Percentiles rank a stretch among this genome's conserved stretches.
Evolutionary conservation across 2,888 invertebrate genomes (phyloP).

Genomic region (Micoletzkya japonica): DNA sequence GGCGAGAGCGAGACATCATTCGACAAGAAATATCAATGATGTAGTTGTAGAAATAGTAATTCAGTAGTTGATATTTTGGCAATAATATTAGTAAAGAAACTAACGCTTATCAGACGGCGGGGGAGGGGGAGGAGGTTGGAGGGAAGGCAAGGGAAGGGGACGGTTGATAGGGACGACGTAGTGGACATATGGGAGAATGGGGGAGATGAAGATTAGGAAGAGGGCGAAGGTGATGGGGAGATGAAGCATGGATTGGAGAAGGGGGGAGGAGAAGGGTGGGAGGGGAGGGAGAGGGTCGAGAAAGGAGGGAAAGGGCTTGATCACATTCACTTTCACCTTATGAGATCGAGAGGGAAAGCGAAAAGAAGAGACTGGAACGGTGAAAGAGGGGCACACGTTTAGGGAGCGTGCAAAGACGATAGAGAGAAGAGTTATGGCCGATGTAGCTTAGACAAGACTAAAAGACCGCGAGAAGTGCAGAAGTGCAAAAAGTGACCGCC

Average conservation of each 20-base stretch:
- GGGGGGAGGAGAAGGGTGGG: not conserved
- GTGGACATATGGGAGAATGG: not conserved
- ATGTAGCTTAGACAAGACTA: not conserved
- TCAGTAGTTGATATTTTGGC: too few species aligned
- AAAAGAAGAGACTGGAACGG: conserved; percentile 27
- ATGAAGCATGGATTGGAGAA: conserved; percentile 11
- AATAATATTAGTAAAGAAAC: too few species aligned
- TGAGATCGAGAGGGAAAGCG: conserved; percentile 9
- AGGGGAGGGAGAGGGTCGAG: not conserved
- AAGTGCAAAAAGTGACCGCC: too few species aligned
- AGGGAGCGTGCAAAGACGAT: not conserved
- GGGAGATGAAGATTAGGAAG: conserved; percentile 21
- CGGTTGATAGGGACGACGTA: not conserved
- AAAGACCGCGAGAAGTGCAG: not conserved
- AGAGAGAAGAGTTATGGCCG: not conserved
- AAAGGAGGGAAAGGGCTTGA: conserved; percentile 10
- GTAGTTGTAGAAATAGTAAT: too few species aligned
- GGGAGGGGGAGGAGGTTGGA: not conserved
- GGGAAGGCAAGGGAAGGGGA: not conserved
- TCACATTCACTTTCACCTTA: too few species aligned
- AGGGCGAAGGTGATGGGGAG: conserved; percentile 28
- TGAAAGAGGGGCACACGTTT: conserved; percentile 28
- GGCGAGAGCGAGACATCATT: not conserved
- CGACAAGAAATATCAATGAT: too few species aligned
- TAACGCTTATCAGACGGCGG: too few species aligned